Base-by-base conservation (phyloP, 2,888 invertebrate species). In the Pollenia labialis region DNA sequence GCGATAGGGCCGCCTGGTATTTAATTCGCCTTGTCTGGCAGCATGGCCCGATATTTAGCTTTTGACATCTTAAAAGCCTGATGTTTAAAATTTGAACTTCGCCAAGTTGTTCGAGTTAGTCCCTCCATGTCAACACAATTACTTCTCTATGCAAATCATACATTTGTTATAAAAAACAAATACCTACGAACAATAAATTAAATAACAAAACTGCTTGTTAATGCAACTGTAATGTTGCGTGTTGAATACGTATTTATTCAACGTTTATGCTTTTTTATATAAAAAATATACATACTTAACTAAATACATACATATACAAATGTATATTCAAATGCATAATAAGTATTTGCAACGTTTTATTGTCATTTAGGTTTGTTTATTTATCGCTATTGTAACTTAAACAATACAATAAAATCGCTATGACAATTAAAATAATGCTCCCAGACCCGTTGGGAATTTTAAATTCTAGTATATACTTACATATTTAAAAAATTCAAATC, bases 201-300 rank as follows among this genome's bases (percentile, higher is more conserved):
- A 32, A 32, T 32, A 44, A 64, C 46, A 46, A 46, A 46, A 44
- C 18, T 64, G 46, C 46, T 46, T 64, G 46, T 46, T 44, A 14
- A 12, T 64, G 46, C 46, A 64, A 46, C 64, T 64, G 44, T 44
- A 23, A n/a, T 64, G 64, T 64, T 64, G 64, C 64, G 46, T 64
- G 64, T 64, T 64, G 64, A 64, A 64, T 64, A 64, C 46, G 44
- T 18, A 46, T 64, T 46, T 44, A 64, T 64, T 18, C 18, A 23
- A 46, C 44, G 40, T 58, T 56, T 14, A 58, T 58, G 14, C 58
- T 58, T 6, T 12, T 56, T 56, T 56, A 11, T 40, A 40, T 32
- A 58, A 58, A 14, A 58, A 12, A 32, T 32, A 0, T 32, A 6
- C 32, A 14, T 58, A 58, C 40, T 40, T 58, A n/a, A n/a, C n/a